phyloP scores from a whole-genome alignment of 2,797 vertebrate genomes.

The Arctocebus calabarensis region DNA sequence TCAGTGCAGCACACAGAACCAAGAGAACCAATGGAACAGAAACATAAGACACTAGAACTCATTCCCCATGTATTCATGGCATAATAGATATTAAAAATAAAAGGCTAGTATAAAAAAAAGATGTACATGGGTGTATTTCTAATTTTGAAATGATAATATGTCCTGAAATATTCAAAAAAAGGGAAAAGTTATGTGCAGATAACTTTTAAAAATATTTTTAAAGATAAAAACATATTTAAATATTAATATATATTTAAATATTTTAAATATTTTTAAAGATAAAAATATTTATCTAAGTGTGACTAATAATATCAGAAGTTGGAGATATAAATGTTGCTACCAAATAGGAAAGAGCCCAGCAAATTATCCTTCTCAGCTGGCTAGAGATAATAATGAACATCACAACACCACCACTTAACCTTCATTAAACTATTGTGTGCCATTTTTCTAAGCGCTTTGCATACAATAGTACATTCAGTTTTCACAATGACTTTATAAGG shows the following conservation, averaged over 20 bases:
- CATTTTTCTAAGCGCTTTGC: neutral
- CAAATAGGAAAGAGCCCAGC: neutral
- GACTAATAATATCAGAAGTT: neutral
- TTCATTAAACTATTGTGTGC: rapidly evolving
- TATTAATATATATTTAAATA: too few species aligned
- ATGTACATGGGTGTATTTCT: neutral
- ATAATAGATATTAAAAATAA: too few species aligned
- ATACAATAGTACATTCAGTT: neutral
- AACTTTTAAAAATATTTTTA: neutral
- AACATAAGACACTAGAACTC: too few species aligned
- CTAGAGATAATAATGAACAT: neutral
- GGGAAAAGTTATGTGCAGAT: neutral
- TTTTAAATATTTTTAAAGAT: too few species aligned
- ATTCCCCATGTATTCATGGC: too few species aligned
- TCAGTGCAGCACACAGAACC: too few species aligned
- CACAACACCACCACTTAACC: neutral
- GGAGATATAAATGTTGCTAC: neutral
- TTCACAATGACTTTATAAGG: neutral
- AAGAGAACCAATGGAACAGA: too few species aligned
- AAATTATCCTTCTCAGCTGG: neutral
- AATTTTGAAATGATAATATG: neutral
- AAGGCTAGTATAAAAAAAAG: neutral
- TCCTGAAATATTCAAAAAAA: neutral
- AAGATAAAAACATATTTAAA: too few species aligned
- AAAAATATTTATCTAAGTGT: neutral